Conservation (phyloP, 1,140 invertebrate genomes). For the Heliothis virescens region DNA sequence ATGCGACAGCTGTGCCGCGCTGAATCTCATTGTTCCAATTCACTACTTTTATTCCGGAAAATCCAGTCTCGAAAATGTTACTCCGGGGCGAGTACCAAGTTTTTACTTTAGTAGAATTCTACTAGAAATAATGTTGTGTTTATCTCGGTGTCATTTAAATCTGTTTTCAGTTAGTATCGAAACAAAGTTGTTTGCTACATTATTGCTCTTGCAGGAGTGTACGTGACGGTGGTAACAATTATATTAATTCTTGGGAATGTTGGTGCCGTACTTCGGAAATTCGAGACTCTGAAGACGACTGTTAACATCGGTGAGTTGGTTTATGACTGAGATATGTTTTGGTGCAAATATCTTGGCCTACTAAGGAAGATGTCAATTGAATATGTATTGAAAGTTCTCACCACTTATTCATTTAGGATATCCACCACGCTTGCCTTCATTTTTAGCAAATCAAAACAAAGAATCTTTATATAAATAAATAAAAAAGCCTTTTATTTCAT, state of each 20-base stretch:
- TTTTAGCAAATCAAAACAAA: background rate
- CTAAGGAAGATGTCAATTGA: background rate
- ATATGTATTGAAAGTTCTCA: background rate
- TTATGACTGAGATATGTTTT: constrained; percentile 27
- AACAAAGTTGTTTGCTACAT: constrained; percentile 18
- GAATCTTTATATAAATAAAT: no score
- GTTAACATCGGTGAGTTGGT: constrained; percentile 70
- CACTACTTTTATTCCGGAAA: constrained; percentile 59
- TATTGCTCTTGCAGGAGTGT: constrained; percentile 57
- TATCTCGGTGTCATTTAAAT: constrained; percentile 25
- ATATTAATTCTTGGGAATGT: constrained; percentile 53
- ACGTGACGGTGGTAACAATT: constrained; percentile 57
- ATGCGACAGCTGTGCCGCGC: constrained; percentile 58
- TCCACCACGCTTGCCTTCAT: background rate
- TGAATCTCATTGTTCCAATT: constrained; percentile 66
- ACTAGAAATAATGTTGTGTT: constrained; percentile 12
- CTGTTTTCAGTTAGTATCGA: constrained; percentile 17
- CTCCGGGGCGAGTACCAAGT: constrained; percentile 59
- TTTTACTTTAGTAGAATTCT: constrained; percentile 22
- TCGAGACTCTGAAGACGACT: constrained; percentile 67
- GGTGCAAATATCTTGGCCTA: constrained; percentile 18
- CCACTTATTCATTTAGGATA: background rate
- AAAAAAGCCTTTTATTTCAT: no score
- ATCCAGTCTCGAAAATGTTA: constrained; percentile 63
- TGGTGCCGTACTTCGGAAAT: constrained; percentile 67